phyloP scores from a whole-genome alignment of 2,797 vertebrate species.

The Liasis olivaceus region DNA sequence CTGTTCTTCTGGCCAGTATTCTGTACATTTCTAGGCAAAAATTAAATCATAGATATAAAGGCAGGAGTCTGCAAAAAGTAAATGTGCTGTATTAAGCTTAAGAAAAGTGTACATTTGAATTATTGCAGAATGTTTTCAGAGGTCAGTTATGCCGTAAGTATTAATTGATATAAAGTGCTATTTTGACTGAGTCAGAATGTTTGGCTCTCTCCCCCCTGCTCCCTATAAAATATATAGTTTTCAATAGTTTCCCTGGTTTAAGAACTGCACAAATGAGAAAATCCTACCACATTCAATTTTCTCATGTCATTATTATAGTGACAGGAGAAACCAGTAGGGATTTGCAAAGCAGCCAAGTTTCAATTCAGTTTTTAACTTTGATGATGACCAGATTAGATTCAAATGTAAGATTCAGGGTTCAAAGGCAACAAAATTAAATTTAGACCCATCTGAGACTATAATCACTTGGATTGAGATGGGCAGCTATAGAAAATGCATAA shows the following conservation, averaged over 20 bases:
- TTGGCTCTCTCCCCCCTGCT: background rate
- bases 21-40: constrained; percentile 91
- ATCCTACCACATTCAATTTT: background rate
- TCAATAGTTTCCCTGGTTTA: background rate
- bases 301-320: background rate
- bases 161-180: background rate
- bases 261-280: background rate
- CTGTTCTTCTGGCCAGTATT: constrained; percentile 96
- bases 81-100: constrained; percentile 34
- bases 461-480: background rate
- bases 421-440: background rate
- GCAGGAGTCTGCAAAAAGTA: constrained; percentile 27
- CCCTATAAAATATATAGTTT: background rate
- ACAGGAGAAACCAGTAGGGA: background rate
- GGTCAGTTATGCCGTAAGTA: background rate
- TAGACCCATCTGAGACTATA: background rate
- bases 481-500: too few relatives aligned
- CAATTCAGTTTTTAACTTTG: background rate
- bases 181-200: background rate
- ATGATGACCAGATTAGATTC: background rate
- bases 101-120: constrained; percentile 32
- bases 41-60: constrained; percentile 57
- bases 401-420: background rate
- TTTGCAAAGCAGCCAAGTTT: background rate
- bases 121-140: constrained; percentile 42